A percentile compares a stretch with the other conserved stretches of the same genome.
Conservation (phyloP, 2,797 vertebrate genomes). For the Hippoglossus hippoglossus region DNA sequence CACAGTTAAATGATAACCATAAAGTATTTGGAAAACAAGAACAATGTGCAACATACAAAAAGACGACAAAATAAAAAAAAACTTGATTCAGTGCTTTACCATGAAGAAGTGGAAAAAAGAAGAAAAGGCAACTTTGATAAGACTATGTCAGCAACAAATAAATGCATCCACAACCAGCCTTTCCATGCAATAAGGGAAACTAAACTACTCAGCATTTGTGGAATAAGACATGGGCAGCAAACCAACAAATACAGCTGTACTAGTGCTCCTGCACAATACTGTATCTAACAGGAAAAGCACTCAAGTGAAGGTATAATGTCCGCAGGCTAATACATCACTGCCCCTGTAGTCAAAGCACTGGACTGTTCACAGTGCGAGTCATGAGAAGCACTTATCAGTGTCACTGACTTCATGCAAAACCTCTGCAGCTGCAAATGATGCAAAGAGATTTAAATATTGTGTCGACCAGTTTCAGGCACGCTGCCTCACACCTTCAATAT, state of each 20-base stretch:
- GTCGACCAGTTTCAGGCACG: background rate
- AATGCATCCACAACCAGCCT: slow-evolving; percentile 13
- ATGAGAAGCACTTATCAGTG: slow-evolving; percentile 8
- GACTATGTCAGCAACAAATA: slow-evolving; percentile 17
- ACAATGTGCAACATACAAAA: background rate
- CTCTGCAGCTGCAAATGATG: slow-evolving; percentile 1
- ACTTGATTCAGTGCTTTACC: background rate
- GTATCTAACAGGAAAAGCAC: slow-evolving; percentile 33
- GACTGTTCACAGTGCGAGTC: slow-evolving; percentile 16
- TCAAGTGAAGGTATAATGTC: slow-evolving; percentile 41
- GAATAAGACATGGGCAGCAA: slow-evolving; percentile 38
- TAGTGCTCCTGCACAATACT: slow-evolving; percentile 18
- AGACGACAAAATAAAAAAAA: background rate
- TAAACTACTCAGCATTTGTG: slow-evolving; percentile 34
- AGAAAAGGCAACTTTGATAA: slow-evolving; percentile 15
- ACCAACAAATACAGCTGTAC: slow-evolving; percentile 40
- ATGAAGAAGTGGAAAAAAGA: background rate
- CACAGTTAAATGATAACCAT: background rate
- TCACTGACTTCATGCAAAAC: slow-evolving; percentile 12
- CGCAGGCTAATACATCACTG: slow-evolving; percentile 48
- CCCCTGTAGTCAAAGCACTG: slow-evolving; percentile 31
- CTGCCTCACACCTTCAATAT: background rate
- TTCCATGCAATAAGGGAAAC: slow-evolving; percentile 18
- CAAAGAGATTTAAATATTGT: slow-evolving; percentile 6
- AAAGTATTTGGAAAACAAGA: background rate